Percentiles rank a stretch among this genome's conserved stretches.
phyloP scores from a whole-genome alignment of 1,140 invertebrate genomes.

The Drosophila orena region DNA sequence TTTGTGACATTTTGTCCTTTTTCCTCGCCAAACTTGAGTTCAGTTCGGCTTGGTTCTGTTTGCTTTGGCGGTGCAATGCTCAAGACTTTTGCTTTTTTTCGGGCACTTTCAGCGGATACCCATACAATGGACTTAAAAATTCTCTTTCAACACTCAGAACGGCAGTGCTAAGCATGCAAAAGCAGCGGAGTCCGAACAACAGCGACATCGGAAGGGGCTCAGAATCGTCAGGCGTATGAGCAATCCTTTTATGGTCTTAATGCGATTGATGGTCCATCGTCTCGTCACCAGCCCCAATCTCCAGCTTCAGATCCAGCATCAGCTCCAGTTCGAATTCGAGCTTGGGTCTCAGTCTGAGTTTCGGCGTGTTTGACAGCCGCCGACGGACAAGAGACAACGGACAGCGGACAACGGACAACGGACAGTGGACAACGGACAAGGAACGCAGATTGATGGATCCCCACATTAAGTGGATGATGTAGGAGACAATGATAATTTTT shows the following conservation, averaged over 20 bases:
- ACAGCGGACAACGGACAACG: conserved; percentile 24
- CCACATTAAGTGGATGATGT: conserved; percentile 78
- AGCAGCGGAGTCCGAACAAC: conserved; percentile 43
- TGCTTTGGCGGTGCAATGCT: conserved; percentile 46
- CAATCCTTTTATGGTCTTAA: conserved; percentile 84
- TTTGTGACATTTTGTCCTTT: conserved; percentile 83
- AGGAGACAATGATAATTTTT: conserved; percentile 81
- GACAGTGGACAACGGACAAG: conserved; percentile 40
- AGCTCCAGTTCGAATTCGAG: background rate
- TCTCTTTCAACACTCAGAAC: conserved; percentile 72
- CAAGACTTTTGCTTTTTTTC: conserved; percentile 61
- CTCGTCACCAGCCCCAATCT: conserved; percentile 24
- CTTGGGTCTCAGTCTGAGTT: conserved; percentile 19
- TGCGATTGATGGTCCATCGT: conserved; percentile 80
- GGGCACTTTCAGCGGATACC: conserved; percentile 62
- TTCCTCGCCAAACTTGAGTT: background rate
- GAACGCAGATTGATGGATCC: conserved; percentile 82
- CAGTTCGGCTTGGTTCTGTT: background rate
- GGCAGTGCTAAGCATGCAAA: conserved; percentile 54
- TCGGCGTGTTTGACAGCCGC: conserved; percentile 56
- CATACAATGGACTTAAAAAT: conserved; percentile 79
- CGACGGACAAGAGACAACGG: conserved; percentile 33
- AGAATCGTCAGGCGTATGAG: conserved; percentile 65
- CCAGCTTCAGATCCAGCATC: conserved; percentile 18
- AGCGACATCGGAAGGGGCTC: conserved; percentile 48